These are phyloP conservation scores for Cephalotes varians DNA, from an alignment of 2,888 invertebrate species.

Conservation along the genomic window DNA sequence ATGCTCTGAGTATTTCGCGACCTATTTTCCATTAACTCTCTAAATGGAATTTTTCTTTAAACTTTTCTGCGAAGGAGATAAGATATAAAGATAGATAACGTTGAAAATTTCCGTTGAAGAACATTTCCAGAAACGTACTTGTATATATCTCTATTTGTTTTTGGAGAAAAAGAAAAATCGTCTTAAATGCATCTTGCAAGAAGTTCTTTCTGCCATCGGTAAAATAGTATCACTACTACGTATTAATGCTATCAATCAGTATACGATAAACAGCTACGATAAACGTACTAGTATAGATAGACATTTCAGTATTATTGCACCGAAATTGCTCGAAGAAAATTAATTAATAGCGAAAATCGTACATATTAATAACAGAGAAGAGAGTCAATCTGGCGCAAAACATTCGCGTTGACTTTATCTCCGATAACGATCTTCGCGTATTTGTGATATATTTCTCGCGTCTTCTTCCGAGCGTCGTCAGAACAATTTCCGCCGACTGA, in stretches of 20 bases:
- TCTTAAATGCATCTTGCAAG: not conserved
- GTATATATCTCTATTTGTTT: not conserved
- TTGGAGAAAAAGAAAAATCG: not conserved
- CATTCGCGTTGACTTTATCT: not conserved
- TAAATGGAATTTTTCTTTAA: constrained; percentile 27
- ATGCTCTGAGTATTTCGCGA: constrained; percentile 12
- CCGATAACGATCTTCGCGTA: not conserved
- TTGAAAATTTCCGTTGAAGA: constrained; percentile 21
- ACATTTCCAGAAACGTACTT: not conserved
- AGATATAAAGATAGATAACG: constrained; percentile 30
- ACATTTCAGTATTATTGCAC: not conserved
- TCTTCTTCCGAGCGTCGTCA: not conserved
- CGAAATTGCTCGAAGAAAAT: not conserved
- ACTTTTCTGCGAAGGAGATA: constrained; percentile 3
- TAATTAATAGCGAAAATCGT: not conserved
- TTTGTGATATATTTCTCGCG: constrained; percentile 4
- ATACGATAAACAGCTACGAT: not conserved
- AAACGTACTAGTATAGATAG: not conserved
- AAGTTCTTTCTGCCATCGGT: not conserved
- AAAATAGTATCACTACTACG: not conserved
- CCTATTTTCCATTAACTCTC: constrained; percentile 44
- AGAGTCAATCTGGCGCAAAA: not conserved
- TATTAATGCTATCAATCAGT: not conserved
- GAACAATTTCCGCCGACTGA: constrained; percentile 31
- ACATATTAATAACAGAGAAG: constrained; percentile 1